These are phyloP conservation scores for Crocidura indochinensis DNA, from an alignment of 2,797 vertebrate species.

Conservation along the genomic window DNA sequence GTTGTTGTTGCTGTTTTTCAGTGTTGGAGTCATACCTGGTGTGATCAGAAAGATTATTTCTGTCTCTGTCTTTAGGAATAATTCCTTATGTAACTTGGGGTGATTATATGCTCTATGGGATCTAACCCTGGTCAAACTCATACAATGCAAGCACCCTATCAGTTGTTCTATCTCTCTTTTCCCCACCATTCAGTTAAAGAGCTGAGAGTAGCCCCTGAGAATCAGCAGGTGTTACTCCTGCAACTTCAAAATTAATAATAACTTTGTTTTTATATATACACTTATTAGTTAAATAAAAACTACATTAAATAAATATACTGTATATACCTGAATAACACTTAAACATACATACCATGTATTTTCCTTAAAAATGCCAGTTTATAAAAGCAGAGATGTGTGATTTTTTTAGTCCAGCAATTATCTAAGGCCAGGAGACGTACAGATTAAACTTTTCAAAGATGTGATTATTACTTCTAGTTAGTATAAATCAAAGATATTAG, in stretches of 20 bases:
- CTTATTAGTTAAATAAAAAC: slow-evolving; percentile 24
- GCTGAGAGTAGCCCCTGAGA: too few species aligned
- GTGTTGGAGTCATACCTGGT: too few species aligned
- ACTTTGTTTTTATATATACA: background rate
- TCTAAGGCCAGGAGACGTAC: slow-evolving; percentile 55
- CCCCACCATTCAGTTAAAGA: too few species aligned
- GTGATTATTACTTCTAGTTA: slow-evolving; percentile 76
- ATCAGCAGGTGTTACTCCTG: too few species aligned
- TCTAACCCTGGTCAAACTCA: too few species aligned
- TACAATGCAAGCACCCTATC: too few species aligned
- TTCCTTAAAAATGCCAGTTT: slow-evolving; percentile 16
- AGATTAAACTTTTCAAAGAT: slow-evolving; percentile 70
- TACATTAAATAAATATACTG: slow-evolving; percentile 29
- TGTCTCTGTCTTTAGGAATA: too few species aligned
- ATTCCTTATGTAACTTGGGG: too few species aligned
- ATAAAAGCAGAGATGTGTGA: slow-evolving; percentile 58
- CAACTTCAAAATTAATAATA: background rate
- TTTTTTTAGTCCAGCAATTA: slow-evolving; percentile 21
- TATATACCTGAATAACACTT: slow-evolving; percentile 51
- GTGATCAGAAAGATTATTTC: too few species aligned
- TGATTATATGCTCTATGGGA: too few species aligned
- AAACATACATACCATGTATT: background rate
- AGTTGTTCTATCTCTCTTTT: too few species aligned
- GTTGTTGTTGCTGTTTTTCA: too few species aligned
- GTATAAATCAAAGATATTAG: slow-evolving; percentile 76